Evolutionary conservation across 2,888 invertebrate species (phyloP).

Genomic region (Ophion ellenae): DNA sequence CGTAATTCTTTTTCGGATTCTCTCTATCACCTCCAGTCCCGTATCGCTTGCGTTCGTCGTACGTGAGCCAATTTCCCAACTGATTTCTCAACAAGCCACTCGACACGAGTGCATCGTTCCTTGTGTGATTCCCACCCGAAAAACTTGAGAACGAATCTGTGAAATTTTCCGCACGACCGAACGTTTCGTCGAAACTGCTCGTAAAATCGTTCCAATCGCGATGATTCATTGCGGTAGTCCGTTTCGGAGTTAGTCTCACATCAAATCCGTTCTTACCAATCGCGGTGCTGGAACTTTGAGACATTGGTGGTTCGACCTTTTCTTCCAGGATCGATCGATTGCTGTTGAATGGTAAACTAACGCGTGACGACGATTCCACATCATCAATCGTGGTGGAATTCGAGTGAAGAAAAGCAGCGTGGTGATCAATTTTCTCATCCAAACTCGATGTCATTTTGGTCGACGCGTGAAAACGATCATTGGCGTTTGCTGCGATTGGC

Average conservation of each 20-base stretch:
- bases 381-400: constrained; percentile 6
- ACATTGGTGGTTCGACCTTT: not conserved
- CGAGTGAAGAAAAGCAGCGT: constrained; percentile 21
- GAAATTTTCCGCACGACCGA: constrained; percentile 39
- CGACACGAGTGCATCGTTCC: constrained; percentile 51
- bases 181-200: constrained; percentile 35
- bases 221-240: constrained; percentile 5
- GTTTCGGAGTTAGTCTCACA: not conserved
- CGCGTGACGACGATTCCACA: not conserved
- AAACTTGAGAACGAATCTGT: constrained; percentile 53
- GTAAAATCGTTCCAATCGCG: constrained; percentile 24
- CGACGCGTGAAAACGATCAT: not conserved
- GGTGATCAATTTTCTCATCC: constrained; percentile 7
- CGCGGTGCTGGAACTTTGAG: constrained; percentile 3
- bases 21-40: constrained; percentile 1
- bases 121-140: constrained; percentile 50
- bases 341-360: not conserved
- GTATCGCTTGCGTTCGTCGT: constrained; percentile 35
- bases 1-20: constrained; percentile 28
- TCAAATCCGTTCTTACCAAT: not conserved
- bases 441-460: constrained; percentile 8
- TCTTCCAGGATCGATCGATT: not conserved
- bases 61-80: constrained; percentile 59
- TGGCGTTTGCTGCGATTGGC: not conserved
- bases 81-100: constrained; percentile 63